Evolutionary conservation across 2,888 invertebrate genomes (phyloP).

Genomic region (Ligdia adustata): DNA sequence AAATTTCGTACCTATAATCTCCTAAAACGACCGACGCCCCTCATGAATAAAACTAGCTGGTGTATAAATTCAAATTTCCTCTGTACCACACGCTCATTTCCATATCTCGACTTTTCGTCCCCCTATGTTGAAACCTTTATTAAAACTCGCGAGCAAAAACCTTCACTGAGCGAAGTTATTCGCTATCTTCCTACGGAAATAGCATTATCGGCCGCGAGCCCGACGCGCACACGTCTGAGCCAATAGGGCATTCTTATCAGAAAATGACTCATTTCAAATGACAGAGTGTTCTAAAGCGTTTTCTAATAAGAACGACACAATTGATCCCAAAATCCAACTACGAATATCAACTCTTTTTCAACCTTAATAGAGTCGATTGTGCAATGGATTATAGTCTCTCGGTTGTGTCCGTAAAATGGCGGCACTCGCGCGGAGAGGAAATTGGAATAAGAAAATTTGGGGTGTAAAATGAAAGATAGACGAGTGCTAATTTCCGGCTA

Average conservation of each 20-base stretch:
- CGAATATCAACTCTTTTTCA: slow-evolving; percentile 45
- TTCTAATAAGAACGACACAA: slow-evolving; percentile 63
- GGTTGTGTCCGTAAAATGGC: slow-evolving; percentile 61
- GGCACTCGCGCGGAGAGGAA: slow-evolving; percentile 80
- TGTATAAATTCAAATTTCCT: slow-evolving; percentile 84
- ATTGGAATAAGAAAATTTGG: slow-evolving; percentile 91
- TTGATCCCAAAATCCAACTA: slow-evolving; percentile 28
- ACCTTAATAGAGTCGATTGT: slow-evolving; percentile 36
- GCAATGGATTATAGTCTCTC: slow-evolving; percentile 23
- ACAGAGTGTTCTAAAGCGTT: slow-evolving; percentile 82
- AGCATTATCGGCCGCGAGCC: slow-evolving; percentile 76
- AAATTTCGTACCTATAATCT: slow-evolving; percentile 57
- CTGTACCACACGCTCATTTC: slow-evolving; percentile 81
- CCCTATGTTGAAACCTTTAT: slow-evolving; percentile 70
- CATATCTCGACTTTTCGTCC: slow-evolving; percentile 79
- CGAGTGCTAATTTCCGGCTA: slow-evolving; percentile 89
- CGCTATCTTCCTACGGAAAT: slow-evolving; percentile 81
- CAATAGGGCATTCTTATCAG: slow-evolving; percentile 87
- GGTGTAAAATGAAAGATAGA: slow-evolving; percentile 91
- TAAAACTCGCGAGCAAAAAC: slow-evolving; percentile 80
- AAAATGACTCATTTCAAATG: slow-evolving; percentile 89
- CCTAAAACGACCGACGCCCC: slow-evolving; percentile 53
- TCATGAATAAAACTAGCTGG: slow-evolving; percentile 81
- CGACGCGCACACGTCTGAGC: slow-evolving; percentile 79
- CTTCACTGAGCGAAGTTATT: slow-evolving; percentile 75